Evolutionary conservation across 2,797 vertebrate species (phyloP), one percentile per base, ranked within the genome.

Genomic region (Anguilla obscura): DNA sequence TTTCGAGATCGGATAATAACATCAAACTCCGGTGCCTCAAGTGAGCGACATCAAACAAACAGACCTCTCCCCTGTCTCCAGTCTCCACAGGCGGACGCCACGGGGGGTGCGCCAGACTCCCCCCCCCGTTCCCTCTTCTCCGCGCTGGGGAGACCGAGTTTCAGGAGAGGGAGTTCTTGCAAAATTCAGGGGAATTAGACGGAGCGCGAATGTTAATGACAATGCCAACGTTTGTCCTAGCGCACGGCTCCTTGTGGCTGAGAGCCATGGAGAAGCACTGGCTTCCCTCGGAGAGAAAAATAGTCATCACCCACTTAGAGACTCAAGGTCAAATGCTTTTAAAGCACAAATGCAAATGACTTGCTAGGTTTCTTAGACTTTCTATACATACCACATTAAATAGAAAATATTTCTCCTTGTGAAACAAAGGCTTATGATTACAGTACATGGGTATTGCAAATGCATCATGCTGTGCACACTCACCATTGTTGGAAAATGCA

Each of bases 281-380:
- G 86, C 89, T n/a, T 80, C 21, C 40, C 83, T 89, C 90, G 79
- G 24, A 84, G 93, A 89, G 92, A 92, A 93, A 90, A 93, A 92
- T 93, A 88, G 93, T 80, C 8, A 0, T 93, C 90, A 92, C 90
- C 92, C 92, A 90, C 93, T 93, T 93, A 88, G 88, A 90, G 91
- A 88, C 89, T 89, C 88, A 85, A 88, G 91, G 93, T 94, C 92
- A 92, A 90, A 94, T 89, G 90, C 90, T 92, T 94, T 93, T 92
- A 50, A 89, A 89, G 93, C 94, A 91, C 91, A 93, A 94, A 94
- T 93, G 86, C 90, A 94, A 93, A 92, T 90, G 93, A 93, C 90
- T 91, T 92, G 90, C 89, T 85, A 89, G 89, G 92, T 89, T 58
- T 27, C 87, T 76, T 90, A 69, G 89, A 84, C 87, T 74, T 52